A percentile compares a stretch with the other conserved stretches of the same genome.
Conservation (phyloP, 2,888 invertebrate species). For the Dugesia japonica region DNA sequence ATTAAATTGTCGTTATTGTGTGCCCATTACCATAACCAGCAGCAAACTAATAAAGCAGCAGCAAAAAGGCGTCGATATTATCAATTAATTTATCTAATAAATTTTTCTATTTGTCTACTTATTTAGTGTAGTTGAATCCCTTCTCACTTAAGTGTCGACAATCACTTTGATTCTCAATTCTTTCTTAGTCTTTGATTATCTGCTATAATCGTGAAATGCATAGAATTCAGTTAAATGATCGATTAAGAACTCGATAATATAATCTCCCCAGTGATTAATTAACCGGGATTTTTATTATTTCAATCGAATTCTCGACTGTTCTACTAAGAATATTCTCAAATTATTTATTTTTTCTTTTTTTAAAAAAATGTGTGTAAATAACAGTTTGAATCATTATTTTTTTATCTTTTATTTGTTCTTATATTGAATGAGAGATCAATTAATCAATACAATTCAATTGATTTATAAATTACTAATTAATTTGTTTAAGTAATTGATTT, state of each 20-base stretch:
- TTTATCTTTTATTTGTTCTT: no score
- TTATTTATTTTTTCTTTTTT: not conserved
- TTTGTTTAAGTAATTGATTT: no score
- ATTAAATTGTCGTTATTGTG: not conserved
- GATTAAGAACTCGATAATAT: not conserved
- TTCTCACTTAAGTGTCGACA: conserved; percentile 11
- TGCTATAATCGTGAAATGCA: not conserved
- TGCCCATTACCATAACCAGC: not conserved
- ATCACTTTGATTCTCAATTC: conserved; percentile 11
- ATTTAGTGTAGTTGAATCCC: not conserved
- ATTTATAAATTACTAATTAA: no score
- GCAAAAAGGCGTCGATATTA: conserved; percentile 14
- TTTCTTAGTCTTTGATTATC: conserved; percentile 5
- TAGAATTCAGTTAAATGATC: not conserved
- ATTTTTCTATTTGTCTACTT: not conserved
- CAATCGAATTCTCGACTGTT: not conserved
- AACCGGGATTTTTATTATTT: not conserved
- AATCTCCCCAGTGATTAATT: not conserved
- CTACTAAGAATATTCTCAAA: not conserved
- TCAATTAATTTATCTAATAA: conserved; percentile 12
- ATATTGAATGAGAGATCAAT: no score
- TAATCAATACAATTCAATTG: no score
- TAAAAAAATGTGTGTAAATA: not conserved
- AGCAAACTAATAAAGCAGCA: not conserved
- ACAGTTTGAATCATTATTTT: no score